Base-by-base conservation (phyloP, 2,113 vertebrate genomes). In the Antigone vipio region DNA sequence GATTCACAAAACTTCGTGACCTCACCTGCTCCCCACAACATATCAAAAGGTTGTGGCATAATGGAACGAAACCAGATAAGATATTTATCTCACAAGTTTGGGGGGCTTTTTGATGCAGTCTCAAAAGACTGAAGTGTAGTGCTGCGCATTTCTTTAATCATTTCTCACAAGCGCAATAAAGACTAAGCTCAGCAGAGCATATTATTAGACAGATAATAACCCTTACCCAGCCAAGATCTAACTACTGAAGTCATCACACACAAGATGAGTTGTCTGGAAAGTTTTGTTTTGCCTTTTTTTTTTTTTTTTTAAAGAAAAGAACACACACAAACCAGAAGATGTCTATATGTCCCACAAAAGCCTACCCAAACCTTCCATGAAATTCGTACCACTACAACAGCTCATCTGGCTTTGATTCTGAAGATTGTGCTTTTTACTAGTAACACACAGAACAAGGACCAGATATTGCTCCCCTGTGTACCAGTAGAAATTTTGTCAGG, bases 21-120 rank as follows among this genome's bases (percentile, higher is more conserved):
- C 95, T 98, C 97, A 97, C 97, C 98, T 98, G 95, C 94, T 98
- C 96, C 92, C 79, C 38, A 19, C 29, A 72, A 83, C 27, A 30
- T 75, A 78, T 71, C 93, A 87, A 85, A 95, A 89, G 93, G 94
- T 94, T 73, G 76, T 95, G 78, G 22, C 88, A 87, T 77, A 91
- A 96, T 34, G 68, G 81, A 45, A 94, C 0, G 12, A 93, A 96
- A 68, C n/a, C 42, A 97, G 93, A 69, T 87, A 87, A 92, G 87
- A 80, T 59, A 45, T 59, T 92, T 85, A 85, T 62, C 90, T 89
- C 72, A 74, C 34, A 67, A 88, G 87, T 95, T 86, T 49, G 90
- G 85, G 89, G 94, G 89, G 84, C 82, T 94, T 87, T 92, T 63
- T 85, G 71, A 91, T 66, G 69, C 47, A 85, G 50, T 67, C 67